Evolutionary conservation across 2,797 vertebrate species (phyloP).

Genomic region (Eulemur coronatus): DNA sequence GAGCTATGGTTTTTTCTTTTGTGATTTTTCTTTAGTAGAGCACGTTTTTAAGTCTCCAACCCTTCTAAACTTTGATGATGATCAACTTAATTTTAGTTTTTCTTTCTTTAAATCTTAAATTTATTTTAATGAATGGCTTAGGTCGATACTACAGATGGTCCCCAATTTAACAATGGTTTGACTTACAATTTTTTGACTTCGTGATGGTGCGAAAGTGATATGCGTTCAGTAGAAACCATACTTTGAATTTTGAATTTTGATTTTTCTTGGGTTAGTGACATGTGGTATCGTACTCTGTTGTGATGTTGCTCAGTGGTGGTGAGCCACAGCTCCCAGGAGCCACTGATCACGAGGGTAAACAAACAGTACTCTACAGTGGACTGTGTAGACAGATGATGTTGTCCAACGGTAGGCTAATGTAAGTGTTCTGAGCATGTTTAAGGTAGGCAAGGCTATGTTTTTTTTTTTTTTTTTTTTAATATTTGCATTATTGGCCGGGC

Average conservation of each 20-base stretch:
- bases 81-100: slow-evolving; percentile 6
- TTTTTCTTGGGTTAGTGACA: neutral
- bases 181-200: neutral
- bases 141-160: neutral
- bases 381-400: neutral
- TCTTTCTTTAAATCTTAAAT: slow-evolving; percentile 24
- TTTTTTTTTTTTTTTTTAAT: too few relatives aligned
- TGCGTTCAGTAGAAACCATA: neutral
- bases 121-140: slow-evolving; percentile 48
- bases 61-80: neutral
- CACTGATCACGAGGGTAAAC: neutral
- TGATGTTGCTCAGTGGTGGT: neutral
- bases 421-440: neutral
- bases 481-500: too few relatives aligned
- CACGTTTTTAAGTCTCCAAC: neutral
- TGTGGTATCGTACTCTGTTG: neutral
- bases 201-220: neutral
- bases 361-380: neutral
- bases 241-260: neutral
- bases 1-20: neutral
- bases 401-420: neutral
- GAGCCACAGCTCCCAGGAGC: neutral
- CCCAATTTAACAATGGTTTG: neutral
- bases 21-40: neutral
- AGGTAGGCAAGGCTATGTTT: neutral